Evolutionary conservation across 1,140 invertebrate species (phyloP).

Genomic region (Drosophila takahashii): DNA sequence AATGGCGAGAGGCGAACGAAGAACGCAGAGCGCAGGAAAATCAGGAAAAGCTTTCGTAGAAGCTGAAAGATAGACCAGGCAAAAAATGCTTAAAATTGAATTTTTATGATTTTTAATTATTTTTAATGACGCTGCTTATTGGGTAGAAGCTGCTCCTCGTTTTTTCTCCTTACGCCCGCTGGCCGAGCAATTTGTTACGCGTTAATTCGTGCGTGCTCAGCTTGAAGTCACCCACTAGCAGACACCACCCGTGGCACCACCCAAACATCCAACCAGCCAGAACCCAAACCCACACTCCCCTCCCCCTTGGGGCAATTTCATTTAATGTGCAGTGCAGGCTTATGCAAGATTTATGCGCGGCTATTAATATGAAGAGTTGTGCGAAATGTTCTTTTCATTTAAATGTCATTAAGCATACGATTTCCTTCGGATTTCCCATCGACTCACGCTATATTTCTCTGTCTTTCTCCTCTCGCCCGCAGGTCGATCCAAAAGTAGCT

Average conservation of each 20-base stretch:
- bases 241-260: constrained; percentile 10
- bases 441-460: constrained; percentile 7
- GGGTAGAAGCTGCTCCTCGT: constrained; percentile 28
- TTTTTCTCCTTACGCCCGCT: constrained; percentile 30
- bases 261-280: background rate
- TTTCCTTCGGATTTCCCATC: constrained; percentile 36
- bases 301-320: constrained; percentile 61
- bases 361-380: constrained; percentile 83
- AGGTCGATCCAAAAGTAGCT: constrained; percentile 99
- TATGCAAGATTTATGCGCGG: constrained; percentile 75
- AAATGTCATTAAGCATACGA: constrained; percentile 82
- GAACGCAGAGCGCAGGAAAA: background rate
- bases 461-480: constrained; percentile 79
- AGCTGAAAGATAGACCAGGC: constrained; percentile 41
- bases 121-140: constrained; percentile 83
- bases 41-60: background rate
- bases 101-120: constrained; percentile 84
- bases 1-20: background rate
- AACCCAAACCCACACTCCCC: background rate
- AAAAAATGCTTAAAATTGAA: constrained; percentile 78
- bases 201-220: constrained; percentile 82
- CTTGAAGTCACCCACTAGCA: constrained; percentile 49
- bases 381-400: constrained; percentile 80
- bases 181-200: constrained; percentile 78
- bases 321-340: constrained; percentile 80